Evolutionary conservation across 2,888 invertebrate species (phyloP).

Genomic region (Eilema caniola): DNA sequence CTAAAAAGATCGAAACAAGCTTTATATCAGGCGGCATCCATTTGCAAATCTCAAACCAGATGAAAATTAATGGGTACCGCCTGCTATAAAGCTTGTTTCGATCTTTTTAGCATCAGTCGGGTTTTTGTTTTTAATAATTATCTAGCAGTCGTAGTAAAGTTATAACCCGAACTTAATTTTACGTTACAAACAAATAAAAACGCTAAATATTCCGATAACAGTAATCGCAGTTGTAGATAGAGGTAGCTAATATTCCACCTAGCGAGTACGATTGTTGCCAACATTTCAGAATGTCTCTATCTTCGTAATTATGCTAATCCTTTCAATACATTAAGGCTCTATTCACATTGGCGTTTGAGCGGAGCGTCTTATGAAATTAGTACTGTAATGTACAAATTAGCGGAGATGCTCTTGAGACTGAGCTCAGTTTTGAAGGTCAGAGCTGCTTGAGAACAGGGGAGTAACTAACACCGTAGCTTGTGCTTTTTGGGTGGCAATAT

Average conservation of each 20-base stretch:
- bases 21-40: too few relatives aligned
- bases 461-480: neutral
- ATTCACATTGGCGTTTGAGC: neutral
- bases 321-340: constrained; percentile 4
- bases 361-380: constrained; percentile 2
- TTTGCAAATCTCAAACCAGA: too few relatives aligned
- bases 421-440: neutral
- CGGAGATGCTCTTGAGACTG: neutral
- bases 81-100: too few relatives aligned
- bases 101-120: too few relatives aligned
- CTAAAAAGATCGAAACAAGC: too few relatives aligned
- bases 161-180: neutral
- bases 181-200: neutral
- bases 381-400: constrained; percentile 5
- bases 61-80: too few relatives aligned
- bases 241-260: neutral
- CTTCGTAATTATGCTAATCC: constrained; percentile 5
- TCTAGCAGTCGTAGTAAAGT: too few relatives aligned
- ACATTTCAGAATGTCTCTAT: neutral
- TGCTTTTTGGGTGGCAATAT: neutral
- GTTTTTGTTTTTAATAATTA: too few relatives aligned
- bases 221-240: constrained; percentile 4
- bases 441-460: neutral
- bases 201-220: neutral
- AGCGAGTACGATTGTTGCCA: neutral